Conservation (phyloP, 2,888 invertebrate genomes). For the Athetis lepigone region DNA sequence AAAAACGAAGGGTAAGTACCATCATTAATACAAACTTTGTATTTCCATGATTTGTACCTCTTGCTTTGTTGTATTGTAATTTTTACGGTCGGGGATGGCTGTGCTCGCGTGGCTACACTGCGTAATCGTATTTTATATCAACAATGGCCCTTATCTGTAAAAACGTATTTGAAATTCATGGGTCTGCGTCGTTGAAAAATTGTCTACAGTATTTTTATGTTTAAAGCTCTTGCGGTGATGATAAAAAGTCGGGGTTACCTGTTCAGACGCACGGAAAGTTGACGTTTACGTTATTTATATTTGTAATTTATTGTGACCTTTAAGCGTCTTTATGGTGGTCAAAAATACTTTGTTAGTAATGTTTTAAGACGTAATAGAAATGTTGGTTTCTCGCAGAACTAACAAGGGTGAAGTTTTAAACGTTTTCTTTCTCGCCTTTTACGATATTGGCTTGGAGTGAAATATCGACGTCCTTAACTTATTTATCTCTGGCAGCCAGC, state of each 20-base stretch:
- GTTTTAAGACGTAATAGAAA: conserved; percentile 24
- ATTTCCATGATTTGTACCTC: conserved; percentile 85
- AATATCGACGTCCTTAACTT: conserved; percentile 82
- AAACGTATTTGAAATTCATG: conserved; percentile 88
- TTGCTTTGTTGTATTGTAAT: conserved; percentile 86
- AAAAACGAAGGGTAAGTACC: conserved; percentile 78
- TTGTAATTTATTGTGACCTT: conserved; percentile 66
- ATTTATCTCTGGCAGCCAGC: conserved; percentile 82
- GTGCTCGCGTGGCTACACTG: conserved; percentile 84
- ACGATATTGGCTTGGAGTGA: conserved; percentile 85
- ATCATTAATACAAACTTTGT: conserved; percentile 85
- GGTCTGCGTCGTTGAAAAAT: conserved; percentile 84
- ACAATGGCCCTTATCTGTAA: conserved; percentile 87
- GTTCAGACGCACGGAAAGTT: conserved; percentile 72
- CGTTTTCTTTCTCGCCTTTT: conserved; percentile 76
- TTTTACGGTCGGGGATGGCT: conserved; percentile 82
- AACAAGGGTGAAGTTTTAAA: conserved; percentile 69
- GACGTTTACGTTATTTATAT: conserved; percentile 71
- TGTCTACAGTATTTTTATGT: conserved; percentile 83
- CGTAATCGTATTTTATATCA: conserved; percentile 89
- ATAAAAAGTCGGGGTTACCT: conserved; percentile 75
- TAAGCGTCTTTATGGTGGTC: conserved; percentile 62
- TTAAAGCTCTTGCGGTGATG: conserved; percentile 79
- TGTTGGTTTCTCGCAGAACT: conserved; percentile 57
- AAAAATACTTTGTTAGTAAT: conserved; percentile 39